Evolutionary conservation across 2,888 invertebrate genomes (phyloP), one percentile per base, ranked within the genome.

Genomic region (Cetonia aurata): DNA sequence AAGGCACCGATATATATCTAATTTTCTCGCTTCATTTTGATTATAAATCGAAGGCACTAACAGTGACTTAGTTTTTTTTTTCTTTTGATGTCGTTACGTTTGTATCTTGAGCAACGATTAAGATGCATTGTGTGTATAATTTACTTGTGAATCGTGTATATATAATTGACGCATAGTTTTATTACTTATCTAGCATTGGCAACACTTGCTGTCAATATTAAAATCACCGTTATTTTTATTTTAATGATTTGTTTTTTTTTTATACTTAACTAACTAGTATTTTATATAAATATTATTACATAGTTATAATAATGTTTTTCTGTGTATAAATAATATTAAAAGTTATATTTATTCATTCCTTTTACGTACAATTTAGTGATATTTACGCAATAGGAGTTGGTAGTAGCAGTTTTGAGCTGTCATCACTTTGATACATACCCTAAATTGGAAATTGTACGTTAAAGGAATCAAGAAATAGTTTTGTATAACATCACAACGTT

Each of bases 81-180:
- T 31, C 13, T 33, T 31, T 48, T 12, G 2, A 17, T 52, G 13
- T 10, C 37, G 33, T 52, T 33, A 65, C 3, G 52, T 50, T 65
- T 37, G 37, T 52, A 65, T 37, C 17, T 65, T 65, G 62, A 65
- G 62, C 62, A 65, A 65, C n/a, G 13, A 50, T 65, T 31, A 33
- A n/a, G 10, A 50, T 15, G 15, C 17, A 25, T 25, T 12, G 52
- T 25, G 25, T 19, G 10, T 50, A 17, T 15, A 19, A 52, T 25
- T 4, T 52, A 42, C 42, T 15, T 57, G 19, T 10, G 6, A 48
- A n/a, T 48, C 15, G 57, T 15, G 41, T 37, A 37, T 37, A 37
- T 8, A 57, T 57, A 57, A 57, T 57, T 57, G 57, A 44, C 57
- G 57, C 10, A 6, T 57, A 33, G 50, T 17, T 65, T 48, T n/a